Evolutionary conservation across 2,797 vertebrate species (phyloP), one percentile per base, ranked within the genome.

Genomic region (Pangasius krempfi): DNA sequence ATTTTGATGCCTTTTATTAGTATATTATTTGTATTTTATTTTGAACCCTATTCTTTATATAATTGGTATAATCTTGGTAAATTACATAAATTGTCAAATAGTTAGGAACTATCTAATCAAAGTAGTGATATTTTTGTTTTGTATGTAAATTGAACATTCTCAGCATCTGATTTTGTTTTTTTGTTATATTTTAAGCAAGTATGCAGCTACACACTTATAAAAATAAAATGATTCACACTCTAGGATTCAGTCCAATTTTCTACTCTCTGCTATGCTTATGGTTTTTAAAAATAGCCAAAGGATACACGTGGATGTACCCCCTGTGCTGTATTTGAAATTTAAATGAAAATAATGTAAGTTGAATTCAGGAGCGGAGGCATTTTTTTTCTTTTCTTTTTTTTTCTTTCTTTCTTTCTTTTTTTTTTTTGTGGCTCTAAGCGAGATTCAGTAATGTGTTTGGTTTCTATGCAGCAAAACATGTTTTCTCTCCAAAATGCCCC

Each of bases 161-260:
- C 14, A 44, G 80, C 80, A 82, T 82, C 37, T 27, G 20, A n/a
- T 44, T 60, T n/a, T 25, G 56, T 14, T 3, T 44, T 70, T 6
- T 73, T 33, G 54, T 6, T 18, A 10, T 20, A 62, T 18, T 86
- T 30, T 62, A 85, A 73, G 37, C 72, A 44, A 12, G 25, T 22
- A 44, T n/a, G 40, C 33, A 60, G 33, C 5, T 7, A 25, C 79
- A 81, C 56, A 60, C 54, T n/a, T 20, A 9, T 0, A 25, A 40
- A 40, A 7, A 50, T 47, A 54, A 54, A 79, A 79, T 20, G 4
- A 27, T 25, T 75, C 52, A 56, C 52, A 25, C 12, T 27, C n/a
- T 70, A 58, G 84, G 84, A 56, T 86, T 73, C 84, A 60, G 47
- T 76, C 70, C 72, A 50, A 76, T 58, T 76, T 85, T 86, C 85